Conservation (phyloP, 2,888 invertebrate species). For the Aplocera efformata region DNA sequence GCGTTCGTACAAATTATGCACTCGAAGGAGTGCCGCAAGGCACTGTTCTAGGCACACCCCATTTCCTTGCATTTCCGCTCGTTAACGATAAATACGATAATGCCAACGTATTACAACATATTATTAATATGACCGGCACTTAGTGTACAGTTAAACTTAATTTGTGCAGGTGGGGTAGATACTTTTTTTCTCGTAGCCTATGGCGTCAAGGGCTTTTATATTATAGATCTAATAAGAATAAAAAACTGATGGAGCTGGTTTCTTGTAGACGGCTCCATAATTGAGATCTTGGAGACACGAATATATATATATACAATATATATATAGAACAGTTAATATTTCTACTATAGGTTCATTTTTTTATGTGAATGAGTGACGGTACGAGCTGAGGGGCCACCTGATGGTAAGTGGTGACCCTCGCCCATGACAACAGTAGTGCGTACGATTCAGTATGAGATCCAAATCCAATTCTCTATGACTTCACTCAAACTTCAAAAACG, state of each 20-base stretch:
- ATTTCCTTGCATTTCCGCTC: constrained; percentile 64
- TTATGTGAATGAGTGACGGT: too few relatives aligned
- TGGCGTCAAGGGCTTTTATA: constrained; percentile 28
- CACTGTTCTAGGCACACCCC: constrained; percentile 47
- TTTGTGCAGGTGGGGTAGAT: constrained; percentile 55
- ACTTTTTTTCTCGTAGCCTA: constrained; percentile 34
- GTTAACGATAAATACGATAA: constrained; percentile 64
- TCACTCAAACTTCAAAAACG: too few relatives aligned
- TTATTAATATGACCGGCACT: constrained; percentile 56
- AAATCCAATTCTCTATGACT: too few relatives aligned
- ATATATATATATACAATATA: too few relatives aligned
- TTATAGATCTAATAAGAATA: constrained; percentile 37
- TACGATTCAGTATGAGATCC: too few relatives aligned
- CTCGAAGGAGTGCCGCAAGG: constrained; percentile 53
- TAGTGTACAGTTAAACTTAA: constrained; percentile 61
- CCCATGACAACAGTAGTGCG: too few relatives aligned
- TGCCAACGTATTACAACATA: constrained; percentile 60
- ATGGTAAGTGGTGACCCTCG: too few relatives aligned
- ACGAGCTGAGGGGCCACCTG: too few relatives aligned
- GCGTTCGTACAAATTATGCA: constrained; percentile 35
- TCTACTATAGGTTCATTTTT: too few relatives aligned
- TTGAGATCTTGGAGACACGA: too few relatives aligned
- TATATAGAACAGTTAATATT: too few relatives aligned
- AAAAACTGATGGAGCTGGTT: constrained; percentile 37
- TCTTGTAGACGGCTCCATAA: constrained; percentile 48